Evolutionary conservation across 2,113 vertebrate genomes (phyloP).

Genomic region (Seriola dumerili): DNA sequence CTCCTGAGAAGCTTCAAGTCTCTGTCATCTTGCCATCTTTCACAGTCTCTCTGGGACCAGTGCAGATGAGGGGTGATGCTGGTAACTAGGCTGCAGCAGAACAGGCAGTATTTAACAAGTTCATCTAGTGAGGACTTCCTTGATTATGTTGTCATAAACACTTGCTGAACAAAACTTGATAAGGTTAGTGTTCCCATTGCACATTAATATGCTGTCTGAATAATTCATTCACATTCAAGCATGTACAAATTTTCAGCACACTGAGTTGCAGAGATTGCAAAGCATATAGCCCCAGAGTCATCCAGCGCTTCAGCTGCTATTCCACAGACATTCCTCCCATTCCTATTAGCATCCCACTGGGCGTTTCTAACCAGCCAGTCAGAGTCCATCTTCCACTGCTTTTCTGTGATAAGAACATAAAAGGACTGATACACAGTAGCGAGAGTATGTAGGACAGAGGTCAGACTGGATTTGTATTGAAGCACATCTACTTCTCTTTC

Average conservation of each 20-base stretch:
- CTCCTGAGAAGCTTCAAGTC: neutral
- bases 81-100: neutral
- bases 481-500: conserved; percentile 1
- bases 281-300: conserved; percentile 4
- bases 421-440: conserved; percentile 55
- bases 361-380: conserved; percentile 48
- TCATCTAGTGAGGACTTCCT: neutral
- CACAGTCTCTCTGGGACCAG: neutral
- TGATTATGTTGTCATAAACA: neutral
- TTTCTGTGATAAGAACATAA: conserved; percentile 74
- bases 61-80: neutral
- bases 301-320: conserved; percentile 53
- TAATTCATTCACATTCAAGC: conserved; percentile 1
- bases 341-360: conserved; percentile 69
- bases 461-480: conserved; percentile 50
- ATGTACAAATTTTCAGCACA: neutral
- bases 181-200: neutral
- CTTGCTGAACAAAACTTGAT: neutral
- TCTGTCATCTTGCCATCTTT: neutral
- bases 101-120: neutral
- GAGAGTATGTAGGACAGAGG: conserved; percentile 71
- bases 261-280: conserved; percentile 1
- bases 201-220: neutral
- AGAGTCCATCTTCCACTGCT: conserved; percentile 53
- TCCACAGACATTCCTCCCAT: conserved; percentile 77